phyloP scores from a whole-genome alignment of 2,888 invertebrate genomes.

The Alloscopus bannaensis region DNA sequence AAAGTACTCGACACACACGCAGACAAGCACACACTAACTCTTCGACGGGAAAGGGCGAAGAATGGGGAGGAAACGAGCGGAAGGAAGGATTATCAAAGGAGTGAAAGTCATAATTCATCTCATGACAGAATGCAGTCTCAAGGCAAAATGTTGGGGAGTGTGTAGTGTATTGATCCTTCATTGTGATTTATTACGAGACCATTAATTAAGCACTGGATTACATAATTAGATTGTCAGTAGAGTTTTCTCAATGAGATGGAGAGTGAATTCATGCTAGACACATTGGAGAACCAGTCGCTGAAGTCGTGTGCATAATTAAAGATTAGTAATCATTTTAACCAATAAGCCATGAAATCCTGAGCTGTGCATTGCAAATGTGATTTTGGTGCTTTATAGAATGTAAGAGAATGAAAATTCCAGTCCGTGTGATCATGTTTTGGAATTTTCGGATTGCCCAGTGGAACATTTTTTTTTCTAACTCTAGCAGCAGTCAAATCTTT shows the following conservation, averaged over 20 bases:
- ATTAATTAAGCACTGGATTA: slow-evolving; percentile 49
- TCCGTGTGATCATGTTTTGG: no score
- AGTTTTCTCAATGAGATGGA: neutral
- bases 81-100: slow-evolving; percentile 38
- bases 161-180: slow-evolving; percentile 57
- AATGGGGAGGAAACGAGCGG: slow-evolving; percentile 28
- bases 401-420: no score
- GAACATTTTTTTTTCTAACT: no score
- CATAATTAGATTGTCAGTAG: slow-evolving; percentile 50
- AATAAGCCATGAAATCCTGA: no score
- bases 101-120: slow-evolving; percentile 53
- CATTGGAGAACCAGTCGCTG: no score
- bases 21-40: neutral
- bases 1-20: slow-evolving; percentile 4
- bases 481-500: no score
- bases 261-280: slow-evolving; percentile 2
- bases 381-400: no score
- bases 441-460: no score
- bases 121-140: slow-evolving; percentile 53
- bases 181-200: slow-evolving; percentile 47
- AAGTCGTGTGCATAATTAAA: no score
- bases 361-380: no score
- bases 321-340: no score
- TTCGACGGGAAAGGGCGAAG: slow-evolving; percentile 7
- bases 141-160: slow-evolving; percentile 32